These are phyloP conservation scores for Ceratitis capitata DNA, from an alignment of 1,140 invertebrate species.

Conservation along the genomic window DNA sequence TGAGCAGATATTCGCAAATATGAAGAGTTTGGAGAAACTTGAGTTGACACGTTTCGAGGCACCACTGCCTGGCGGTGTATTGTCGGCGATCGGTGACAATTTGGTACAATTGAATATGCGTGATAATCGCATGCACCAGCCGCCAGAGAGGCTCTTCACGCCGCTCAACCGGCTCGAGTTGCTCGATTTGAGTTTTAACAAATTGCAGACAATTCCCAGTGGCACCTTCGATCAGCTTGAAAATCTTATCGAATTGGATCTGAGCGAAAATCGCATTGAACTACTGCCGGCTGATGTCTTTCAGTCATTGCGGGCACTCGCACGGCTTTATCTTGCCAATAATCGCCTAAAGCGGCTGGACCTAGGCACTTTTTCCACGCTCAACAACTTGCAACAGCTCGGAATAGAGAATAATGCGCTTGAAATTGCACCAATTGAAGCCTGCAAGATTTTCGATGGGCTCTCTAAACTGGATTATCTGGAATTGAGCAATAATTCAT, in stretches of 20 bases:
- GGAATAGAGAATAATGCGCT: slow-evolving; percentile 1
- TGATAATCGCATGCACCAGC: not conserved
- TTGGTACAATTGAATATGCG: not conserved
- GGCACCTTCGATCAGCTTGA: not conserved
- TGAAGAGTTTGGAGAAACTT: not conserved
- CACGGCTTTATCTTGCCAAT: not conserved
- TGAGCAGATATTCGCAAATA: not conserved
- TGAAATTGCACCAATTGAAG: not conserved
- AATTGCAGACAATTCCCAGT: not conserved
- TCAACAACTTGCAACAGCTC: not conserved
- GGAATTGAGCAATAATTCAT: not conserved
- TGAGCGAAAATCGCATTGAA: not conserved
- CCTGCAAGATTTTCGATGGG: not conserved
- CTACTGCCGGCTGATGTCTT: not conserved
- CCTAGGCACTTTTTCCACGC: not conserved
- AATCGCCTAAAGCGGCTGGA: not conserved
- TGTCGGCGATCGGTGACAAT: not conserved
- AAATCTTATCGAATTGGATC: slow-evolving; percentile 1
- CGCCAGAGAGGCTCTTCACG: not conserved
- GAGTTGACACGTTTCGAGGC: not conserved
- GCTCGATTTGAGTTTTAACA: slow-evolving; percentile 18
- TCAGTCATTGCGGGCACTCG: not conserved
- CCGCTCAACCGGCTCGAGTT: not conserved
- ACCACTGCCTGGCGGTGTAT: not conserved
- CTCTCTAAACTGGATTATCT: not conserved